Percentiles rank a stretch among this genome's conserved stretches.
These are phyloP conservation scores for Ectemnius continuus DNA, from an alignment of 2,888 invertebrate species.

Conservation along the genomic window DNA sequence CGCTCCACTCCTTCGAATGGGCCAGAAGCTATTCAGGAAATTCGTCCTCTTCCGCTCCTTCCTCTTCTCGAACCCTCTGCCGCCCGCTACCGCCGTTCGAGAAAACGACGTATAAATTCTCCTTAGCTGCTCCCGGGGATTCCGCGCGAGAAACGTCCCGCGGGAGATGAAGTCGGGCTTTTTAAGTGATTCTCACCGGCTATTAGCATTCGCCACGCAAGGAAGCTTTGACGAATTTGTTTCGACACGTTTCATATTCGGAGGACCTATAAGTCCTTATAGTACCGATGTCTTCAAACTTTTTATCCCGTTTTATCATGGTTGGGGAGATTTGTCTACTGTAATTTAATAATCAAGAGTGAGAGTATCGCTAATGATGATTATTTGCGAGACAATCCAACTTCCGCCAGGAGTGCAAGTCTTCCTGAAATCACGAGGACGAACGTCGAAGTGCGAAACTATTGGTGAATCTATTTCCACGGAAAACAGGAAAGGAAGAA, in stretches of 20 bases:
- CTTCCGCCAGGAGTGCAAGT: background rate
- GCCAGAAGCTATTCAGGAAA: constrained; percentile 34
- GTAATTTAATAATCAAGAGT: too few species aligned
- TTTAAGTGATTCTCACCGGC: constrained; percentile 18
- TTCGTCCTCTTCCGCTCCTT: constrained; percentile 19
- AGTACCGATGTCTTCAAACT: too few species aligned
- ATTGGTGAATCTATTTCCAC: too few species aligned
- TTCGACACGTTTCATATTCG: too few species aligned
- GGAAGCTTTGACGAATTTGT: background rate
- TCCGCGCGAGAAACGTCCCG: constrained; percentile 5
- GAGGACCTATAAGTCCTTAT: too few species aligned
- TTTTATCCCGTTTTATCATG: too few species aligned
- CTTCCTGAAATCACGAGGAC: too few species aligned
- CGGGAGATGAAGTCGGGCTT: background rate
- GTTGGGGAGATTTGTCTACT: background rate
- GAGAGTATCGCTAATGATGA: too few species aligned
- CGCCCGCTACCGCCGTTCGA: background rate
- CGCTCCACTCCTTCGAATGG: constrained; percentile 29
- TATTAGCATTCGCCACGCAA: background rate
- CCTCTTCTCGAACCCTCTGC: too few species aligned
- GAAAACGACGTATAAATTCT: constrained; percentile 28
- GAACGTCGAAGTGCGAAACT: too few species aligned
- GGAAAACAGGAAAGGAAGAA: too few species aligned
- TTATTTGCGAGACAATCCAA: constrained; percentile 6
- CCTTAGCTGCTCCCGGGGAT: constrained; percentile 1